Conservation (phyloP, 2,888 invertebrate species). For the Byasa hedistus region DNA sequence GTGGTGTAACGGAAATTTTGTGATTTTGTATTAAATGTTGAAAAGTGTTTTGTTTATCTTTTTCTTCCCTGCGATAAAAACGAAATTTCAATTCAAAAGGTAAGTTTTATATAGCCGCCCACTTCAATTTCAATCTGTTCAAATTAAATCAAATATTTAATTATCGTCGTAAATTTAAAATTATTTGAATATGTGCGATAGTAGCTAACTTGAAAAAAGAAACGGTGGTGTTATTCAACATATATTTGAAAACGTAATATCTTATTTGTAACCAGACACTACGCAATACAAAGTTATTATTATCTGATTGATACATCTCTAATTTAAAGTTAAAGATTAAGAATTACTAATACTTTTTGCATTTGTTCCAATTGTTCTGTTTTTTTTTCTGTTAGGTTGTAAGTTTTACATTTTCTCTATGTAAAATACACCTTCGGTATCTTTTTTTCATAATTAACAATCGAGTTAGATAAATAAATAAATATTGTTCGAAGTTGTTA, state of each 20-base stretch:
- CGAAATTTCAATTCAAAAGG: constrained; percentile 43
- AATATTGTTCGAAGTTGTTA: too few relatives aligned
- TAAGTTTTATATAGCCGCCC: constrained; percentile 65
- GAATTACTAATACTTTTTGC: background rate
- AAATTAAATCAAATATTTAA: constrained; percentile 53
- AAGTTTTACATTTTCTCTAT: too few relatives aligned
- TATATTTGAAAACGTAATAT: constrained; percentile 36
- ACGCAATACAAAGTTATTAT: constrained; percentile 65
- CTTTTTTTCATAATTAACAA: too few relatives aligned
- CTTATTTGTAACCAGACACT: constrained; percentile 66
- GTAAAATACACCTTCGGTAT: too few relatives aligned
- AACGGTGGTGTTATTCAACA: background rate
- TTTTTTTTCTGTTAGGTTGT: background rate
- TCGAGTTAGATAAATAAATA: too few relatives aligned
- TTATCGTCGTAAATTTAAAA: constrained; percentile 27
- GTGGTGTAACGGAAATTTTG: constrained; percentile 64
- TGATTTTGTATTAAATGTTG: constrained; percentile 42
- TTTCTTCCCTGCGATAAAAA: constrained; percentile 5
- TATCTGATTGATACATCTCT: constrained; percentile 53
- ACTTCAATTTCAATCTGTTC: constrained; percentile 63
- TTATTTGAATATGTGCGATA: background rate
- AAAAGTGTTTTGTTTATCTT: constrained; percentile 17
- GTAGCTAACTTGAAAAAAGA: constrained; percentile 5
- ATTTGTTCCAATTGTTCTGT: background rate
- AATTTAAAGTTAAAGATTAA: constrained; percentile 3